phyloP scores from a whole-genome alignment of 2,888 invertebrate species.

The Eupithecia exiguata region DNA sequence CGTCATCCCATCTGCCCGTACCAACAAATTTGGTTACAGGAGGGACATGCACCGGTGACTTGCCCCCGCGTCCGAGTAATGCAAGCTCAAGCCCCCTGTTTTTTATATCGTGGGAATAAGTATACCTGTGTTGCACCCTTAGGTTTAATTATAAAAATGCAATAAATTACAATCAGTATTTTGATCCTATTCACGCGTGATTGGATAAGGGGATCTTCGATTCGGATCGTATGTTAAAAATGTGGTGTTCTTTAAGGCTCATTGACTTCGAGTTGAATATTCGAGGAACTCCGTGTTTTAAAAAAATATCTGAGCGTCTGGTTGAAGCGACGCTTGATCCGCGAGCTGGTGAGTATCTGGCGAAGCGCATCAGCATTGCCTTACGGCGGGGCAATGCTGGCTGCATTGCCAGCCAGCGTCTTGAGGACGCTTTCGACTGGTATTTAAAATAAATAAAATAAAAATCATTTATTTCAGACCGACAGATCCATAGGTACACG shows the following conservation, averaged over 20 bases:
- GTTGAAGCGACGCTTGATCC: too few species aligned
- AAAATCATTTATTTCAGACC: too few species aligned
- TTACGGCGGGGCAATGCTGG: too few species aligned
- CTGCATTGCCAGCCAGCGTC: too few species aligned
- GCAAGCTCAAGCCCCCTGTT: constrained; percentile 59
- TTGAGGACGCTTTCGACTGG: too few species aligned
- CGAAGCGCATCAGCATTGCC: too few species aligned
- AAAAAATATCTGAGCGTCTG: too few species aligned
- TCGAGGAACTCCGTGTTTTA: too few species aligned
- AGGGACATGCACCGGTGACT: constrained; percentile 63
- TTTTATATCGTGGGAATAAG: constrained; percentile 75
- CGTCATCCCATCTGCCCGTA: constrained; percentile 53
- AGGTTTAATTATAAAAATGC: constrained; percentile 71
- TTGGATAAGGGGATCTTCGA: constrained; percentile 52
- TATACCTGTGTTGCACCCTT: constrained; percentile 69
- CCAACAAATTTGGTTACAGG: constrained; percentile 47
- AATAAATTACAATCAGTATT: constrained; percentile 80
- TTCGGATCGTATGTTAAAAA: constrained; percentile 18
- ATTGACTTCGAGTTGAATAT: constrained; percentile 10
- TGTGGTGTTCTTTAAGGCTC: constrained; percentile 24
- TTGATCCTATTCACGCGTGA: constrained; percentile 70
- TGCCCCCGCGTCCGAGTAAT: constrained; percentile 67
- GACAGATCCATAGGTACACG: too few species aligned
- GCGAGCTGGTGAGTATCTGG: too few species aligned
- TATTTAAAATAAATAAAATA: too few species aligned